Conservation (phyloP, 2,113 vertebrate species). For the Sturnira hondurensis region DNA sequence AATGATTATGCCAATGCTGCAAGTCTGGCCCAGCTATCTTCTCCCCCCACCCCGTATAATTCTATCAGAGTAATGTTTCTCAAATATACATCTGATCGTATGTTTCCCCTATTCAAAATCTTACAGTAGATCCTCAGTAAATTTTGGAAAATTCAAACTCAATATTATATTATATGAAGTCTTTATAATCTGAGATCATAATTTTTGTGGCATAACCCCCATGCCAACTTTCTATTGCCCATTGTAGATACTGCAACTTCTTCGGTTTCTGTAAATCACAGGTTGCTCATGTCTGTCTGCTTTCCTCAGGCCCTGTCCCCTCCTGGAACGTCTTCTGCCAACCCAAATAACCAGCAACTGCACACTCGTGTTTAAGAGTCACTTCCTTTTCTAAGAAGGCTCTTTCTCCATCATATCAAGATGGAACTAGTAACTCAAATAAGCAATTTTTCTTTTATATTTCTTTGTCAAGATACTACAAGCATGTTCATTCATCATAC, state of each 20-base stretch:
- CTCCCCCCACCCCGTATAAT: not conserved
- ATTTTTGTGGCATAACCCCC: not conserved
- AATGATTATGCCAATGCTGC: not conserved
- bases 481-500: not conserved
- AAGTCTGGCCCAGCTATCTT: not conserved
- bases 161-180: not conserved
- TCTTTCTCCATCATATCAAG: not conserved
- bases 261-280: not conserved
- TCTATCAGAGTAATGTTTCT: not conserved
- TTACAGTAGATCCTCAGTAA: not conserved
- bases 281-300: not conserved
- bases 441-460: not conserved
- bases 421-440: not conserved
- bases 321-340: not conserved
- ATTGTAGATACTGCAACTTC: not conserved
- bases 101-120: not conserved
- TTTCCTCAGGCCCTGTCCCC: not conserved
- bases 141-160: not conserved
- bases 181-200: not conserved
- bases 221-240: not conserved
- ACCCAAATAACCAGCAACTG: not conserved
- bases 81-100: not conserved
- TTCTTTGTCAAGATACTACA: not conserved
- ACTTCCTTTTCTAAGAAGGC: not conserved
- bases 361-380: not conserved